phyloP scores from a whole-genome alignment of 1,140 invertebrate species.

The Drosophila sechellia region DNA sequence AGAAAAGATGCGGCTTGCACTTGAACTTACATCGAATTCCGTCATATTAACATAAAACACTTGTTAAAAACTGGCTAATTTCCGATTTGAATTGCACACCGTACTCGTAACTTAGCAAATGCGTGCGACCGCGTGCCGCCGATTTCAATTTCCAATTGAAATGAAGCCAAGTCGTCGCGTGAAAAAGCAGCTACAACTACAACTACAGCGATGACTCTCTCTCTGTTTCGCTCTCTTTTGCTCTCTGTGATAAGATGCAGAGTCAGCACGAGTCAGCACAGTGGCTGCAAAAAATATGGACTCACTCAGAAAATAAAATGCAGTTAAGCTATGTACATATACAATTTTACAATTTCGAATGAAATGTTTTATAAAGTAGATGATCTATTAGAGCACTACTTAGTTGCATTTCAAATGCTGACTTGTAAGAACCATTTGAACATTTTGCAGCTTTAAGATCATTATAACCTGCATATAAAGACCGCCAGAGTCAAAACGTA shows the following conservation, averaged over 20 bases:
- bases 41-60: constrained; percentile 52
- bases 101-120: constrained; percentile 40
- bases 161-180: constrained; percentile 61
- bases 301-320: background rate
- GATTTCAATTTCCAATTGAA: constrained; percentile 76
- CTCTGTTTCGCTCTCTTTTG: background rate
- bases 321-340: background rate
- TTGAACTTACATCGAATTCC: constrained; percentile 68
- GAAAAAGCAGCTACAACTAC: constrained; percentile 36
- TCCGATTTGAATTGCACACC: constrained; percentile 58
- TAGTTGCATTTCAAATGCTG: too few relatives aligned
- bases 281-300: constrained; percentile 36
- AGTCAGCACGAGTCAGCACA: constrained; percentile 49
- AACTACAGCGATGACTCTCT: background rate
- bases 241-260: constrained; percentile 21
- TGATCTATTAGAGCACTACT: too few relatives aligned
- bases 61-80: constrained; percentile 44
- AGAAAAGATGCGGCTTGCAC: background rate
- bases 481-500: constrained; percentile 13
- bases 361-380: background rate
- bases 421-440: too few relatives aligned
- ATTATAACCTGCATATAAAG: background rate
- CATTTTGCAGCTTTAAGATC: too few relatives aligned
- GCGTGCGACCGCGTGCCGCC: constrained; percentile 51
- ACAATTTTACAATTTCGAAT: background rate